Base-by-base conservation (phyloP, 2,888 invertebrate genomes). In the Drosophila mimetica region DNA sequence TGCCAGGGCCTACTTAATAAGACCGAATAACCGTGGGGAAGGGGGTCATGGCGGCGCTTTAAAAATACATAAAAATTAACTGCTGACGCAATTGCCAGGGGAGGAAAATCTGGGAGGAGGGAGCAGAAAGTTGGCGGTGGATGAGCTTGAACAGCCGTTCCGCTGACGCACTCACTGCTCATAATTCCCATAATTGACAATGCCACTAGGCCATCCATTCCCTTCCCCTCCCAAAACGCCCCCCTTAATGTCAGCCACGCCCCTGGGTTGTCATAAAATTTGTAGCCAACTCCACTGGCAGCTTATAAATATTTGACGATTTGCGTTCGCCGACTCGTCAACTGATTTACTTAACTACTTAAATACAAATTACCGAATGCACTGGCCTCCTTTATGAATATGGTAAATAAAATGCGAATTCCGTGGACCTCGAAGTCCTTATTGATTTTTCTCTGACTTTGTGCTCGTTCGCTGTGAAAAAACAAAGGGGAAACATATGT, bases 51-150 rank as follows among this genome's bases (percentile, higher is more conserved):
- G 58, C 47, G 59, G 52, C 61, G 80, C 67, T 76, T 82, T 83
- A 83, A 86, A 86, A 76, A 79, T 73, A 76, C 81, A 86, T 83
- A 66, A 80, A 80, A 73, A 70, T 65, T 64, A 64, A 74, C 74
- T 73, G 67, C 73, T 79, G 67, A 79, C 70, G 66, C 72, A 66
- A 72, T 72, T 65, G 52, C 58, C 69, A 59, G 34, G 34, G 72
- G 47, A 60, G 46, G 14, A 16, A 46, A 34, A 8, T 16, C 4
- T 37, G 13, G 22, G 44, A 14, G 34, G 9, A 20, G 13, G 54
- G 32, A 42, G 57, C 34, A 25, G 11, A 42, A 32, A 58, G 60
- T 58, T 60, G 52, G 20, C 46, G 44, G 20, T 57, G 59, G 60
- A 58, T 60, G 51, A 57, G 59, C 59, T 42, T 14, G 22, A 44